These are phyloP conservation scores for Cervus canadensis DNA, from an alignment of 2,113 vertebrate genomes.

Conservation along the genomic window DNA sequence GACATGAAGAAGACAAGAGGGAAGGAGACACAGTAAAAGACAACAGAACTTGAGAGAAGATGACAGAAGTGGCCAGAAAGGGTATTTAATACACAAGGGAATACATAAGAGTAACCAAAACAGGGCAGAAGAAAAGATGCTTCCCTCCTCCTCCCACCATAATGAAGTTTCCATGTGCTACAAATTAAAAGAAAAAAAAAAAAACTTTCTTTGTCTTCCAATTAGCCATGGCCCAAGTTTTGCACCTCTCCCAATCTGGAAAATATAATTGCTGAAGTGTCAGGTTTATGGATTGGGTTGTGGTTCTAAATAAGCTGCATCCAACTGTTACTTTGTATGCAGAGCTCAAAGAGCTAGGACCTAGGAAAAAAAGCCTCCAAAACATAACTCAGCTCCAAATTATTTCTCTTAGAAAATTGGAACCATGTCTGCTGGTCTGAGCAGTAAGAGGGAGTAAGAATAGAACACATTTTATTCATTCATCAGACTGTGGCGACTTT, in stretches of 20 bases:
- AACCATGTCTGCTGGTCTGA: neutral
- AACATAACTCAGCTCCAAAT: neutral
- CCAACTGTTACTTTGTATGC: conserved; percentile 16
- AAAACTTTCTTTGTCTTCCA: neutral
- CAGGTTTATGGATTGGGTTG: neutral
- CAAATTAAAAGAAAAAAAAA: neutral
- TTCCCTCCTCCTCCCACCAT: neutral
- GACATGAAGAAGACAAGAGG: neutral
- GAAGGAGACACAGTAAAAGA: neutral
- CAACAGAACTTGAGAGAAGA: neutral
- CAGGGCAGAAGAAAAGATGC: neutral
- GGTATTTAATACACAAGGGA: neutral
- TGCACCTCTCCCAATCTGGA: neutral
- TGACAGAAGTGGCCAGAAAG: neutral
- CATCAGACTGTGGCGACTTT: neutral
- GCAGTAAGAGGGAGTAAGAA: neutral
- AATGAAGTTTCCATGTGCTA: neutral
- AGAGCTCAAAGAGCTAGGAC: neutral
- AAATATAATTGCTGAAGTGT: conserved; percentile 7
- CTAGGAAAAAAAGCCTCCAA: neutral
- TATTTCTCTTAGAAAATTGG: neutral
- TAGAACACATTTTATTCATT: neutral
- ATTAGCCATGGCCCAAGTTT: conserved; percentile 20
- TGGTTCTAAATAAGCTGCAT: conserved; percentile 49
- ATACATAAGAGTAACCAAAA: neutral